Conservation (phyloP, 2,797 vertebrate species). For the Lagocephalus sceleratus region DNA sequence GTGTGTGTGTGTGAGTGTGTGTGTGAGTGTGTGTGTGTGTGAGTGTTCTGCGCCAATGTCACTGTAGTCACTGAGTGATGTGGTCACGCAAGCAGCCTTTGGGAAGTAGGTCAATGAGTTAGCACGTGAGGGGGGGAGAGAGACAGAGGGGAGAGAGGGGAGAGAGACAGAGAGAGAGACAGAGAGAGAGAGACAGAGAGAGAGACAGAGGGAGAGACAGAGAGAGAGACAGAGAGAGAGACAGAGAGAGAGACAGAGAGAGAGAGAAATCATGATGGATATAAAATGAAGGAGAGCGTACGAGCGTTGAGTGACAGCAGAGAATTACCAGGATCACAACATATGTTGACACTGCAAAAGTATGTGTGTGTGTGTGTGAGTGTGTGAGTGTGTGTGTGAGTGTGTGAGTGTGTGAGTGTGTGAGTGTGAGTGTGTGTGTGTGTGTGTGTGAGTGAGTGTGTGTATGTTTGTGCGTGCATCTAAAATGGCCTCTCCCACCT, state of each 20-base stretch:
- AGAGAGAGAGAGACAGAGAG: background rate
- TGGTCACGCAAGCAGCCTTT: conserved; percentile 59
- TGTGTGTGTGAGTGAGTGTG: conserved; percentile 3
- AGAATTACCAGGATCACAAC: background rate
- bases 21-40: background rate
- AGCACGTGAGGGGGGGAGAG: conserved; percentile 1
- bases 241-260: rapidly evolving
- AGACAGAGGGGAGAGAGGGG: too few relatives aligned
- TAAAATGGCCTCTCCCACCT: conserved; percentile 28
- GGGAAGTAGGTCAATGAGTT: conserved; percentile 63
- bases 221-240: background rate
- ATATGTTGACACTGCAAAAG: background rate
- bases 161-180: background rate
- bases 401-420: conserved; percentile 12
- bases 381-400: conserved; percentile 4
- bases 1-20: too few relatives aligned
- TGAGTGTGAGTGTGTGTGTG: conserved; percentile 1
- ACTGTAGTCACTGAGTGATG: conserved; percentile 25
- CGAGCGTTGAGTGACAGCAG: background rate
- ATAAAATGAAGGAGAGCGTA: background rate
- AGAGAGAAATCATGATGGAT: background rate
- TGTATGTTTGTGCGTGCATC: background rate
- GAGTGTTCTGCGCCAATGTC: conserved; percentile 25
- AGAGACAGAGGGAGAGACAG: background rate
- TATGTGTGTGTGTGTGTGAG: background rate